These are phyloP conservation scores for Cryptocheilus praepositus DNA, from an alignment of 2,888 invertebrate species.

Conservation along the genomic window DNA sequence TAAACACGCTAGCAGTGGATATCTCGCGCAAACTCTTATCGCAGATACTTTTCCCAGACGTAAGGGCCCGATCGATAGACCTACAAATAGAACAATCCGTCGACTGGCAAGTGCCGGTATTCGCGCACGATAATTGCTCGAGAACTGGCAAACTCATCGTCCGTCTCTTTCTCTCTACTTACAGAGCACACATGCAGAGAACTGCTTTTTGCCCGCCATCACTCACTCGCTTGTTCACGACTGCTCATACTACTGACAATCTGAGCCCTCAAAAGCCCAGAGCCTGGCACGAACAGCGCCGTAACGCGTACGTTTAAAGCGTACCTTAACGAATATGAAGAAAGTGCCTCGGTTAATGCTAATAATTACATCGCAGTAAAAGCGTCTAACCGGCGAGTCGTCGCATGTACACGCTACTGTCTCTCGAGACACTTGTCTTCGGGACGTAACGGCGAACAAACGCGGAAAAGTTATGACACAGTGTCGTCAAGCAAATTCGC, in stretches of 20 bases:
- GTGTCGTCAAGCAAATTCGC: no score
- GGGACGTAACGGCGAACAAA: no score
- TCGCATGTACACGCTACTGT: no score
- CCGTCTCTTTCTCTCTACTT: slow-evolving; percentile 36
- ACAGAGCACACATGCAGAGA: not conserved
- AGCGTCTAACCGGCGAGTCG: no score
- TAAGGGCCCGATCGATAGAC: slow-evolving; percentile 45
- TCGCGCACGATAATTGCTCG: slow-evolving; percentile 60
- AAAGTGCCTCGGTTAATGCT: not conserved
- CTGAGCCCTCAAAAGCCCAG: slow-evolving; percentile 56
- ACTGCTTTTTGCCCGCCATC: slow-evolving; percentile 64
- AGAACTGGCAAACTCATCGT: slow-evolving; percentile 49
- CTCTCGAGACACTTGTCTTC: no score
- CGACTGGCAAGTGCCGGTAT: slow-evolving; percentile 54
- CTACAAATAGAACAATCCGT: slow-evolving; percentile 43
- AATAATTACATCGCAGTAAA: no score
- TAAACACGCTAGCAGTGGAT: no score
- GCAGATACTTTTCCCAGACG: no score
- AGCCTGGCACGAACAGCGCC: slow-evolving; percentile 68
- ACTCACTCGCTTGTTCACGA: slow-evolving; percentile 62
- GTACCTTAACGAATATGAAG: slow-evolving; percentile 7
- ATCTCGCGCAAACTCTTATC: no score
- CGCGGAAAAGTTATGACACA: no score
- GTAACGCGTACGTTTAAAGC: slow-evolving; percentile 34
- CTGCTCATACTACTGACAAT: slow-evolving; percentile 65